phyloP scores from a whole-genome alignment of 2,113 vertebrate genomes.

The Opisthocomus hoazin region DNA sequence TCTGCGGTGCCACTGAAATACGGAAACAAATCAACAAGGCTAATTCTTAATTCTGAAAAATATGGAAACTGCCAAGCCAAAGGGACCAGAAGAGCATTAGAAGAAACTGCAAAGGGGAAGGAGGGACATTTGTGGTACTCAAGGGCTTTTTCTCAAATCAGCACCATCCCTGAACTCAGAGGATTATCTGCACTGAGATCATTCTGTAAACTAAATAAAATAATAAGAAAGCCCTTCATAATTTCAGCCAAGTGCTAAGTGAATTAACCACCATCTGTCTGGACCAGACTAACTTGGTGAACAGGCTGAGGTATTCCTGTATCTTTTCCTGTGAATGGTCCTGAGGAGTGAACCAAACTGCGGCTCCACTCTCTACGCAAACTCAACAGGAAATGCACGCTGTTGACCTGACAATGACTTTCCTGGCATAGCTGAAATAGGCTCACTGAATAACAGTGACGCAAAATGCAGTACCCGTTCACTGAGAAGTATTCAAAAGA shows the following conservation, averaged over 20 bases:
- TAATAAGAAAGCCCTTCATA: not conserved
- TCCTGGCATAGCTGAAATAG: not conserved
- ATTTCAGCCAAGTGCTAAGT: not conserved
- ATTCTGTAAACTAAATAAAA: not conserved
- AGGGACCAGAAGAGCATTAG: slow-evolving; percentile 17
- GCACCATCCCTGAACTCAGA: not conserved
- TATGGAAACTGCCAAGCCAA: not conserved
- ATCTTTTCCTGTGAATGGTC: not conserved
- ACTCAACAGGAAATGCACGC: not conserved
- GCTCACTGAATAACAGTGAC: not conserved
- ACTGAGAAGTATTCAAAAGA: not conserved
- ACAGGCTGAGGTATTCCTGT: not conserved
- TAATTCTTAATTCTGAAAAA: not conserved
- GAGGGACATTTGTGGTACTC: not conserved
- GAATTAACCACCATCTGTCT: not conserved
- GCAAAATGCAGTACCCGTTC: not conserved
- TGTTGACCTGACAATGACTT: not conserved
- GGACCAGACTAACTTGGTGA: not conserved
- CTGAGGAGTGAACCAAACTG: not conserved
- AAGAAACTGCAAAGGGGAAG: not conserved
- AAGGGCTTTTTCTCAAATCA: not conserved
- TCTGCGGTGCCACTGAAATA: not conserved
- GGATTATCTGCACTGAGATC: not conserved
- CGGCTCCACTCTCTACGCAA: not conserved
- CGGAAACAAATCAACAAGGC: not conserved